A percentile compares a stretch with the other conserved stretches of the same genome.
These are phyloP conservation scores for Trichonephila inaurata DNA, from an alignment of 1,140 invertebrate genomes.

Conservation along the genomic window DNA sequence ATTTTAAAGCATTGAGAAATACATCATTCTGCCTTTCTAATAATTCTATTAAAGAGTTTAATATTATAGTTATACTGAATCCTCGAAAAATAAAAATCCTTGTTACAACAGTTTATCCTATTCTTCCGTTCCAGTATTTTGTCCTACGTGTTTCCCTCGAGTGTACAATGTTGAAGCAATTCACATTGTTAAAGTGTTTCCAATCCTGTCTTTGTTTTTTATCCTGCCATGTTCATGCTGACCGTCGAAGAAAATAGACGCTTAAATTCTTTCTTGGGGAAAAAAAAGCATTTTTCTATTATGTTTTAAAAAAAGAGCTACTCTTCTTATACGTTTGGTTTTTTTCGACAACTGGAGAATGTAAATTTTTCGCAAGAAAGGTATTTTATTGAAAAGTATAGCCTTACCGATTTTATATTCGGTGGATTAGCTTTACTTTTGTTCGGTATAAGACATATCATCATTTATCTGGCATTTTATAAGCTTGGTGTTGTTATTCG, in stretches of 20 bases:
- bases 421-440: not conserved
- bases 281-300: not conserved
- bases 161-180: not conserved
- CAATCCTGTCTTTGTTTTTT: not conserved
- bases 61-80: too few species aligned
- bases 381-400: not conserved
- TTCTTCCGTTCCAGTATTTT: not conserved
- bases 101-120: not conserved
- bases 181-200: conserved; percentile 9
- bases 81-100: not conserved
- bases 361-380: not conserved
- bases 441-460: not conserved
- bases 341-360: not conserved
- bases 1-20: too few species aligned
- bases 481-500: not conserved
- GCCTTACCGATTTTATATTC: not conserved
- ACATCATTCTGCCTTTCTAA: too few species aligned
- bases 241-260: not conserved
- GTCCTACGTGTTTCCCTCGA: not conserved
- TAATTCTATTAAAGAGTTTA: too few species aligned
- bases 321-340: not conserved
- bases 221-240: not conserved
- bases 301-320: not conserved
- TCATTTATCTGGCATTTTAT: not conserved
- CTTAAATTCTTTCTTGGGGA: not conserved